These are phyloP conservation scores for Hypercompe scribonia DNA, from an alignment of 2,888 invertebrate species.

Conservation along the genomic window DNA sequence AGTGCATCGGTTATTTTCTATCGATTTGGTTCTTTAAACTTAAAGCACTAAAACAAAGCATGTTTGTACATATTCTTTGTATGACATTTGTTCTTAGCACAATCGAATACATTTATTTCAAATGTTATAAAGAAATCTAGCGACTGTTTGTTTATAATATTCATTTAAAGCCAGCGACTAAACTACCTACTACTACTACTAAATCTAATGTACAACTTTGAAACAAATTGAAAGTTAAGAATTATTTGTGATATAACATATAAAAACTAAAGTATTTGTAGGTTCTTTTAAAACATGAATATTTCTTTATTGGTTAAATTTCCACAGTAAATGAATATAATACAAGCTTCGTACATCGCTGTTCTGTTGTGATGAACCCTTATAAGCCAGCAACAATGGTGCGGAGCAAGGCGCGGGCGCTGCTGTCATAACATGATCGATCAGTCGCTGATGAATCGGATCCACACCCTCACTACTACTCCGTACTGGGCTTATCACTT, in stretches of 20 bases:
- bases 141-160: no score
- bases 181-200: no score
- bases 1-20: background rate
- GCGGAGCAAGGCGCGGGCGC: slow-evolving; percentile 43
- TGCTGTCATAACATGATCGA: slow-evolving; percentile 79
- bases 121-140: no score
- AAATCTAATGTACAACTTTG: no score
- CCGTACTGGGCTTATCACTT: background rate
- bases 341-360: slow-evolving; percentile 19
- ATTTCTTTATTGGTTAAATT: background rate
- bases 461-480: slow-evolving; percentile 38
- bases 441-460: slow-evolving; percentile 65
- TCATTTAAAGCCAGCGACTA: no score
- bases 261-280: no score
- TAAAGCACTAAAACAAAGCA: background rate
- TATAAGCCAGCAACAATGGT: slow-evolving; percentile 59
- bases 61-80: background rate
- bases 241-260: no score
- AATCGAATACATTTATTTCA: no score
- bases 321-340: slow-evolving; percentile 10
- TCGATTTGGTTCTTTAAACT: background rate
- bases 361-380: slow-evolving; percentile 41
- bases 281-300: background rate
- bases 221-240: no score
- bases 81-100: background rate